Evolutionary conservation across 2,888 invertebrate genomes (phyloP).

Genomic region (Hypolimnas misippus): DNA sequence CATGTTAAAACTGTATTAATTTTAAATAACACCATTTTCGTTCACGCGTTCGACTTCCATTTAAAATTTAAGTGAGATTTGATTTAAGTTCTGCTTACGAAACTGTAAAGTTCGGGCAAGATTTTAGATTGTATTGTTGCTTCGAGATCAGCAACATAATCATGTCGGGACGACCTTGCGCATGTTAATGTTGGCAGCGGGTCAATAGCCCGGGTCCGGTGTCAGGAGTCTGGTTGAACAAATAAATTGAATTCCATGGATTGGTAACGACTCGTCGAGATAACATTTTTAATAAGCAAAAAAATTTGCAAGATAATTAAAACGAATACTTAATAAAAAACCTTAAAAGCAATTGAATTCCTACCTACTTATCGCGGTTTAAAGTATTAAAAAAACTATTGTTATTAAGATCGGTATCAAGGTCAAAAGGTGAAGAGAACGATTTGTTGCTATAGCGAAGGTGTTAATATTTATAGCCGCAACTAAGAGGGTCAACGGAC

Average conservation of each 20-base stretch:
- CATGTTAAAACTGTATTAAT: not conserved
- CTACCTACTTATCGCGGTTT: not conserved
- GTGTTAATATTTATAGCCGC: constrained; percentile 41
- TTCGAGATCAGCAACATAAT: constrained; percentile 11
- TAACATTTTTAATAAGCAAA: not conserved
- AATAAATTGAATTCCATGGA: constrained; percentile 4
- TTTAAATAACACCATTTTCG: not conserved
- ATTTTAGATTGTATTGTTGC: constrained; percentile 5
- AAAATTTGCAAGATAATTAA: not conserved
- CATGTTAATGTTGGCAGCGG: constrained; percentile 22
- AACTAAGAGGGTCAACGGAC: constrained; percentile 51
- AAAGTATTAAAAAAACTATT: not conserved
- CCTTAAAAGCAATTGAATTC: not conserved
- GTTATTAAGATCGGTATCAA: constrained; percentile 9
- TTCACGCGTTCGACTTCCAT: not conserved
- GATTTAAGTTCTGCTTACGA: not conserved
- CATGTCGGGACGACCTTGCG: constrained; percentile 28
- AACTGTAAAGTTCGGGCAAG: not conserved
- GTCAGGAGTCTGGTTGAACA: constrained; percentile 3
- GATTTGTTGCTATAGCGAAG: constrained; percentile 39
- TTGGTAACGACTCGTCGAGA: not conserved
- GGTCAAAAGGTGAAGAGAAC: constrained; percentile 25
- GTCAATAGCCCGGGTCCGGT: constrained; percentile 26
- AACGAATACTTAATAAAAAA: not conserved
- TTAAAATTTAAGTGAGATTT: not conserved